Evolutionary conservation across 2,113 vertebrate species (phyloP), one percentile per base, ranked within the genome.

Genomic region (Peromyscus californicus): DNA sequence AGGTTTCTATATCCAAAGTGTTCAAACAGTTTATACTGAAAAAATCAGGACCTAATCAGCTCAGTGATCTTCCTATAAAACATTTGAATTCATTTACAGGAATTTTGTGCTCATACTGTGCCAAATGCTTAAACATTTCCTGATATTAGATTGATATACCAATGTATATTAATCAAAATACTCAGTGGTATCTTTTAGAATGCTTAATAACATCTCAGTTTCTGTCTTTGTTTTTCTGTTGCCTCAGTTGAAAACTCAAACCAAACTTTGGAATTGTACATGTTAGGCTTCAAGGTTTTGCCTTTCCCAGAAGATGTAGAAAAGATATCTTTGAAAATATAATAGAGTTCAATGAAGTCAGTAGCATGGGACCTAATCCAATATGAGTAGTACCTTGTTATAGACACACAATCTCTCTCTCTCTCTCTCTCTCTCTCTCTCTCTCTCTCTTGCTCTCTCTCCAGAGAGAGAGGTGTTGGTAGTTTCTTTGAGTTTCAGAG

Each of bases 181-280:
- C 0, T 0, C 5, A 61, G 36, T n/a, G 51, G 0, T 59, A 72
- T n/a, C 67, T 92, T 33, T 63, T 11, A 7, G 3, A 72, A 1
- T 8, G 76, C 2, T 42, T 90, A 57, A 45, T 51, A 5, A 61
- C n/a, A 59, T 83, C 89, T 67, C 45, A 89, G 57, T 17, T 15
- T 80, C 21, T 72, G 21, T 83, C 54, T 70, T 61, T 48, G 0
- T 67, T 78, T 67, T 72, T 86, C 67, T 61, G 22, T 67, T 51
- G 24, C 13, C 89, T 7, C n/a, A 80, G 54, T 91, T 89, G 69
- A 17, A 85, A 75, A 88, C 19, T 13, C 33, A 26, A 3, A 91
- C 24, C 70, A 48, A 65, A 15, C 19, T n/a, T n/a, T 88, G 33
- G 48, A 70, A 5, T 69, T 7, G 0, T 72, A 11, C 21, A 21